Evolutionary conservation across 2,797 vertebrate species (phyloP), one percentile per base, ranked within the genome.

Genomic region (Carapus acus): DNA sequence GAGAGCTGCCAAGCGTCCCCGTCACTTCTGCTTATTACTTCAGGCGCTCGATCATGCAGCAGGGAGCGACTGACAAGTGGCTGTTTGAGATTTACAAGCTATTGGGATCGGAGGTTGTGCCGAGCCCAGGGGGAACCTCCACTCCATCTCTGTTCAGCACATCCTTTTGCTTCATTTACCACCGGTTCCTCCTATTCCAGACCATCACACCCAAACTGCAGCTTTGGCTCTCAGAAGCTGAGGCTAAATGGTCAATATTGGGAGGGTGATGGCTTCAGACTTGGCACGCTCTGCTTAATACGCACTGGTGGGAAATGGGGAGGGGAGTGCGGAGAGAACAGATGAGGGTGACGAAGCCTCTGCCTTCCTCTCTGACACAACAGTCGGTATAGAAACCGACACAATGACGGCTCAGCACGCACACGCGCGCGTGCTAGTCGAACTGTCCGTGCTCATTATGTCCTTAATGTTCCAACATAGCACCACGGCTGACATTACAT

Each of bases 81-180:
- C 48, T 62, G 31, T 43, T 11, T 62, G 57, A 54, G 68, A 69
- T 67, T 67, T 74, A 57, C 45, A 69, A 65, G 65, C 56, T 58
- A 58, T 58, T 48, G 42, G 39, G 56, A 71, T 65, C 44, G 60
- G 45, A 64, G 47, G 42, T 50, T 65, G 54, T 58, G 55, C 31
- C 44, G 20, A 46, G 34, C 19, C 58, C 47, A 7, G 40, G 33
- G 55, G 66, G 54, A 64, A 71, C 74, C 62, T 47, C 52, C 16
- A 18, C 58, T 62, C 56, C 3, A 54, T 55, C 33, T 66, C 53
- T 69, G 39, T 33, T 69, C 21, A 62, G 11, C 43, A 40, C 39
- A 43, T 75, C 57, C n/a, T 51, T 44, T 34, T 23, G 43, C 41
- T 67, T 71, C 53, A 64, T 76, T 75, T 57, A 49, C 29, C 21